Evolutionary conservation across 2,888 invertebrate genomes (phyloP), one percentile per base, ranked within the genome.

Genomic region (Melitaea athalia): DNA sequence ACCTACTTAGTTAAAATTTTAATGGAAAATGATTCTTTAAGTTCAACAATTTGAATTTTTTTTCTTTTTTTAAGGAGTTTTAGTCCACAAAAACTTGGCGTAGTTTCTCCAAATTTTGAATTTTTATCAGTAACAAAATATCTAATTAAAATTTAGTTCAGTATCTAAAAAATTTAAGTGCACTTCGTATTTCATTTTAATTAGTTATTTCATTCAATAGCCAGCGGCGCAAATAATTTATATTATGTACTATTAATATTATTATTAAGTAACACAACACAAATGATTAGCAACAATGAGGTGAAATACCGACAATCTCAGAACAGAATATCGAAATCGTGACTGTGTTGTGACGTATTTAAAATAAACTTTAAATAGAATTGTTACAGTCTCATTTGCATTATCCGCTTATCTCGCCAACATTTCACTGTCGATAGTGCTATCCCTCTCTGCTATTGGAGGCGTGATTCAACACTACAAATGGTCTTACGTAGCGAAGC

Each of bases 401-500:
- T 84, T 79, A 83, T 76, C 75, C 75, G 75, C 74, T 79, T 78
- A 78, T 80, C 77, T 78, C 77, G 81, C 79, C 81, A 86, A 83
- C 87, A 87, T 90, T 90, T 89, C 86, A 86, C 88, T 88, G 86
- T 87, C 84, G 81, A 84, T 88, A 85, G 80, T 83, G 86, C 89
- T 85, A 79, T 91, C 90, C 85, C 83, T 79, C 79, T 91, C 90
- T 83, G 76, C 75, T 85, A 81, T 82, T 80, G 88, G 86, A 89
- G 91, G 91, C 90, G 91, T 91, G 90, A 91, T 90, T 89, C 86
- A 89, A 86, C 83, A 86, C 88, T 90, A 86, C 86, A 80, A 85
- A 81, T 81, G 79, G 81, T 85, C 86, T 85, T 81, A 81, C 78
- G 81, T 77, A 80, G 86, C 84, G 86, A 78, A 84, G 82, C 85